Evolutionary conservation across 2,113 vertebrate species (phyloP), one percentile per base, ranked within the genome.

Genomic region (Pelecanus crispus): DNA sequence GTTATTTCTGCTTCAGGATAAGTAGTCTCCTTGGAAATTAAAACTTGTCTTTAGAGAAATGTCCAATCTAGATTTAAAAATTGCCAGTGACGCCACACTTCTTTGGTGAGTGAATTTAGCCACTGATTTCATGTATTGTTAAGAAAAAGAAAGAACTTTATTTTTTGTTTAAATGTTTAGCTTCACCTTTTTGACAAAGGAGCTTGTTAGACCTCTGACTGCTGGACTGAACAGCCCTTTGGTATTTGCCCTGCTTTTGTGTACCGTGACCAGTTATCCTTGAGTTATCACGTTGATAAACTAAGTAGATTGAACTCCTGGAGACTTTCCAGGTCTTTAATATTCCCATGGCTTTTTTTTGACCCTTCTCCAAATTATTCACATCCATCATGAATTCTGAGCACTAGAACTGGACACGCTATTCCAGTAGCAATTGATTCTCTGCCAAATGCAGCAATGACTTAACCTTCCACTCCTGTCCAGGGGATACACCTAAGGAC

Each of bases 341-440:
- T 91, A 96, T 96, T 96, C 94, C 85, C 94, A 96, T 90, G 94
- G 90, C 93, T 96, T 96, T 95, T 92, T 28, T 81, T 77, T 96
- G 94, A 96, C 95, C 95, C 55, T 88, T 93, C 66, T 94, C 62
- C 94, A 96, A 93, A 85, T 96, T 92, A 73, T 90, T 90, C 81
- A 88, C 58, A 97, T 95, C 58, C 74, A 88, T 96, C 95, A 96
- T 32, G 40, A 92, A 68, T 81, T 92, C 87, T 79, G 81, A 96
- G 55, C 36, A 32, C 36, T 88, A 79, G 74, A 91, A 85, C 79
- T 88, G 91, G 78, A 96, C 71, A 34, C 11, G 2, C 58, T 93
- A 88, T 92, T 96, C 85, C 85, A 86, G 90, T 93, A 90, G 94
- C 81, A 58, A 85, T 42, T 58, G 29, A 71, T 73, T 77, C 59